A percentile compares a stretch with the other conserved stretches of the same genome.
Evolutionary conservation across 2,797 vertebrate species (phyloP).

Genomic region (Eremophila alpestris): DNA sequence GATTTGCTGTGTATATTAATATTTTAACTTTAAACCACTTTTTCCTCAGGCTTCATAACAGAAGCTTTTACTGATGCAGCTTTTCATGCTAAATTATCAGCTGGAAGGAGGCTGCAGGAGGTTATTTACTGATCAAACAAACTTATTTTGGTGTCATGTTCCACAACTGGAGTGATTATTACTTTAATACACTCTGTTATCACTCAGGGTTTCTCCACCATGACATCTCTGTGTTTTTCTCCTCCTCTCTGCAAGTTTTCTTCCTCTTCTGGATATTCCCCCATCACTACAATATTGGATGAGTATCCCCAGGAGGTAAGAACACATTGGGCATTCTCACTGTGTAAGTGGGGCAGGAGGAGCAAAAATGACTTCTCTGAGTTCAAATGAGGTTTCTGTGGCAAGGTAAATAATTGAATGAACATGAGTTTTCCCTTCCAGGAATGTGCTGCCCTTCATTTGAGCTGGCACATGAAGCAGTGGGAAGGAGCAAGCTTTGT

Average conservation of each 20-base stretch:
- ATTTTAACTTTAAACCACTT: not conserved
- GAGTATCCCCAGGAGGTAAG: not conserved
- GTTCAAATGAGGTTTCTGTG: slow-evolving; percentile 16
- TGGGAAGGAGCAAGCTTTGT: not conserved
- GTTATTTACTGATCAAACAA: not conserved
- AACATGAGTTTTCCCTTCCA: not conserved
- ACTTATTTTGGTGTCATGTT: not conserved
- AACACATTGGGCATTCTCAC: not conserved
- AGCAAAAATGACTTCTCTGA: not conserved
- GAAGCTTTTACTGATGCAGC: not conserved
- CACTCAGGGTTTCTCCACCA: not conserved
- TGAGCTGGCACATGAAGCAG: not conserved
- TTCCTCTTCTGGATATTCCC: not conserved
- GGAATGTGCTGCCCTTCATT: not conserved
- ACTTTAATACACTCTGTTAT: not conserved
- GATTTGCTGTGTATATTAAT: not conserved
- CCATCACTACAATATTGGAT: rapidly evolving
- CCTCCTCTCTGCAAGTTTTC: not conserved
- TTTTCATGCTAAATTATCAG: not conserved
- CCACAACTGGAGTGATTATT: not conserved
- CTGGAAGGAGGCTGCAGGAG: not conserved
- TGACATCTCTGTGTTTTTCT: not conserved
- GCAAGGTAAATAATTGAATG: not conserved
- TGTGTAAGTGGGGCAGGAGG: not conserved
- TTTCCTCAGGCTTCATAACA: not conserved